Conservation (phyloP, 2,888 invertebrate species). For the Pelosia muscerda region DNA sequence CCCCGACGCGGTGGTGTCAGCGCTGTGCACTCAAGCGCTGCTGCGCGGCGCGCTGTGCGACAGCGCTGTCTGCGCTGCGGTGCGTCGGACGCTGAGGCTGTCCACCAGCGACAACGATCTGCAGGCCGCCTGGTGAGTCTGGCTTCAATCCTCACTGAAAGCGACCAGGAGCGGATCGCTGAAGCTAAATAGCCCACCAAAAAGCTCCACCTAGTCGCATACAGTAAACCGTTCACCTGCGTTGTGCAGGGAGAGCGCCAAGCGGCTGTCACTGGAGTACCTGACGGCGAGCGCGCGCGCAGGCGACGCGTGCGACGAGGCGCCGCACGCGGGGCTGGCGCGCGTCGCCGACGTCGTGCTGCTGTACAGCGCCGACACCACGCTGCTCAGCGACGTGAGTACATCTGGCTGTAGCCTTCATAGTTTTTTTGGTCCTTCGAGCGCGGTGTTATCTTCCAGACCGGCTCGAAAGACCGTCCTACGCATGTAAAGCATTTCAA, state of each 20-base stretch:
- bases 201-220: too few species aligned
- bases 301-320: conserved; percentile 29
- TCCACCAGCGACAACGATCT: conserved; percentile 16
- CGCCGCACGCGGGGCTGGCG: conserved; percentile 10
- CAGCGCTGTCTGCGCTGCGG: conserved; percentile 27
- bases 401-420: too few species aligned
- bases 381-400: conserved; percentile 34
- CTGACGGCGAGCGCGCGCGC: conserved; percentile 30
- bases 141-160: background rate
- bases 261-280: conserved; percentile 33
- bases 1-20: conserved; percentile 24
- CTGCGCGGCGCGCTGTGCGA: conserved; percentile 24
- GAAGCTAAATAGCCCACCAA: too few species aligned
- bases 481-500: too few species aligned
- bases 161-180: too few species aligned
- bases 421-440: background rate
- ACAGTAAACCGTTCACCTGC: too few species aligned
- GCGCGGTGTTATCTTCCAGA: too few species aligned
- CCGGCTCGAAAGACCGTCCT: background rate
- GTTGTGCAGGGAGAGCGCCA: conserved; percentile 35
- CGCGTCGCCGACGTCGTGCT: conserved; percentile 39
- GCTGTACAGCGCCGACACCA: conserved; percentile 28
- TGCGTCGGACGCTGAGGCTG: conserved; percentile 21
- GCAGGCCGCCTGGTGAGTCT: conserved; percentile 36
- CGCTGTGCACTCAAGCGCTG: conserved; percentile 28